These are phyloP conservation scores for Coleophora flavipennella DNA, from an alignment of 2,888 invertebrate species.

Conservation along the genomic window DNA sequence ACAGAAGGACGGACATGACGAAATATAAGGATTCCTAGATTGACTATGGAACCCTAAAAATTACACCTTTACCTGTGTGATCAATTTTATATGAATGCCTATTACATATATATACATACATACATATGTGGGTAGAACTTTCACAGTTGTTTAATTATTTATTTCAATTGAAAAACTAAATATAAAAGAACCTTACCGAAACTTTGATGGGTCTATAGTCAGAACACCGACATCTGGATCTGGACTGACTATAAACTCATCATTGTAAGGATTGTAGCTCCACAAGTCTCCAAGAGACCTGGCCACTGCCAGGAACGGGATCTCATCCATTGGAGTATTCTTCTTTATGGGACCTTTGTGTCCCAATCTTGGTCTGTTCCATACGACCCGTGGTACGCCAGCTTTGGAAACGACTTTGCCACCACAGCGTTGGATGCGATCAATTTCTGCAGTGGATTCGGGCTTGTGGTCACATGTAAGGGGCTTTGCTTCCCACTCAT, in stretches of 20 bases:
- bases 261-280: constrained; percentile 94
- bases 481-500: constrained; percentile 84
- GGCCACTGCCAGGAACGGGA: constrained; percentile 96
- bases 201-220: constrained; percentile 82
- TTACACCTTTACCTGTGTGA: no score
- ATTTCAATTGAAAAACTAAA: no score
- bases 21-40: no score
- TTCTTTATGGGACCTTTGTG: constrained; percentile 87
- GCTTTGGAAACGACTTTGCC: constrained; percentile 82
- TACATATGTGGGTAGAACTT: no score
- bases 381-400: constrained; percentile 96
- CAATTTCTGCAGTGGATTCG: constrained; percentile 86
- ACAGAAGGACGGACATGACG: no score
- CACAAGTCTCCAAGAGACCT: constrained; percentile 96
- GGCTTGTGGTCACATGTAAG: constrained; percentile 97
- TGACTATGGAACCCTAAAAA: no score
- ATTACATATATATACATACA: no score
- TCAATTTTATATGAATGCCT: no score
- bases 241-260: constrained; percentile 97
- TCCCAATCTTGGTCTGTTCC: constrained; percentile 92
- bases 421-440: constrained; percentile 85
- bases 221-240: constrained; percentile 95
- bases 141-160: no score
- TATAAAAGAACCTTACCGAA: constrained; percentile 50
- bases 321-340: constrained; percentile 92